Conservation (phyloP, 2,888 invertebrate genomes). For the Drosophila sordidapex region DNA sequence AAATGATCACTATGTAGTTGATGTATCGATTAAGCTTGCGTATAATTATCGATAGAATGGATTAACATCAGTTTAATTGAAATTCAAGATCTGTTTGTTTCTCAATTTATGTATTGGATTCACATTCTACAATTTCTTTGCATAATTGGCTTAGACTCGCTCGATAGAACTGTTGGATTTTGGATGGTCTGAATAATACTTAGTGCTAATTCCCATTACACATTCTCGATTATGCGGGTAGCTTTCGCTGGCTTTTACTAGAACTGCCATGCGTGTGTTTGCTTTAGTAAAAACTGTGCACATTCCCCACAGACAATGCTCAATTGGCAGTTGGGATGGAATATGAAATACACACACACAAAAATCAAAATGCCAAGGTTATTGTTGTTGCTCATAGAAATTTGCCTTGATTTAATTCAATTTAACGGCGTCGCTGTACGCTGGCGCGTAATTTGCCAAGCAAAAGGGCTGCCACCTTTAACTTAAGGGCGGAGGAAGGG, state of each 20-base stretch:
- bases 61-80: background rate
- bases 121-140: background rate
- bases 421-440: conserved; percentile 58
- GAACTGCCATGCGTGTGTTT: conserved; percentile 1
- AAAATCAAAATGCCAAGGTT: conserved; percentile 47
- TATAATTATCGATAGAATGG: background rate
- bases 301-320: conserved; percentile 46
- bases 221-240: background rate
- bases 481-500: conserved; percentile 10
- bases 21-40: background rate
- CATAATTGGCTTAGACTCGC: conserved; percentile 7
- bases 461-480: conserved; percentile 30
- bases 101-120: background rate
- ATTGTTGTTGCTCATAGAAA: conserved; percentile 57
- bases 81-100: background rate
- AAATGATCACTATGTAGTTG: background rate
- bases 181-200: conserved; percentile 24
- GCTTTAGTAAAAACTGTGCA: conserved; percentile 36
- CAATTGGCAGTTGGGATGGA: conserved; percentile 29
- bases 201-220: conserved; percentile 34
- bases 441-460: conserved; percentile 48
- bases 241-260: background rate
- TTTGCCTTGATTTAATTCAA: conserved; percentile 80
- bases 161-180: background rate
- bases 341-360: conserved; percentile 2